These are phyloP conservation scores for Athalia circularis DNA, from an alignment of 2,888 invertebrate species.

Conservation along the genomic window DNA sequence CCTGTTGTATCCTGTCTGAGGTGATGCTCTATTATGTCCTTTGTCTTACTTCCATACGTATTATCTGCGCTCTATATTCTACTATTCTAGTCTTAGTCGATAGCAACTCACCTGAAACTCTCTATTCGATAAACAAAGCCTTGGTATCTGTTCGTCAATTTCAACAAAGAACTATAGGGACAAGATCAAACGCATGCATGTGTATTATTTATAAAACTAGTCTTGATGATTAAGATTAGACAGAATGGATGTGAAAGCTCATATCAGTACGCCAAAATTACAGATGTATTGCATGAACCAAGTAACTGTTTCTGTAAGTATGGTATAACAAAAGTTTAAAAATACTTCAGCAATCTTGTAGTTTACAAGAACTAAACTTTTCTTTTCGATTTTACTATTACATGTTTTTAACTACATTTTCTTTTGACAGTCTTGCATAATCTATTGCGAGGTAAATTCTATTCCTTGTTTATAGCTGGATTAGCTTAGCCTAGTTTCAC, in stretches of 20 bases:
- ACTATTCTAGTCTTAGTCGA: background rate
- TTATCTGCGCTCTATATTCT: background rate
- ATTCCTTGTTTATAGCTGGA: constrained; percentile 57
- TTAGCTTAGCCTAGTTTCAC: constrained; percentile 27
- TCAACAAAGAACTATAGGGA: background rate
- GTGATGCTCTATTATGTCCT: constrained; percentile 38
- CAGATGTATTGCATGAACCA: too few species aligned
- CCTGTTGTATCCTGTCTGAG: constrained; percentile 43
- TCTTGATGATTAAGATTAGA: too few species aligned
- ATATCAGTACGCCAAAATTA: too few species aligned
- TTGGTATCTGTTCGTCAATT: background rate
- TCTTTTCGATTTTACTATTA: constrained; percentile 1
- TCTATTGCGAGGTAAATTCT: constrained; percentile 68
- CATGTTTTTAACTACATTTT: constrained; percentile 48
- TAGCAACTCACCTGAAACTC: background rate
- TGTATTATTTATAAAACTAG: too few species aligned
- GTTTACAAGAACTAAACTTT: background rate
- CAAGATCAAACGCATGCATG: too few species aligned
- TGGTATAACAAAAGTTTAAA: too few species aligned
- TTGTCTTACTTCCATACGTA: background rate
- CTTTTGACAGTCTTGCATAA: constrained; percentile 69
- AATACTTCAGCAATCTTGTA: background rate
- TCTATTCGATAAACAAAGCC: background rate
- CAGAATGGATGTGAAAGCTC: too few species aligned
- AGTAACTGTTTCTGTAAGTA: too few species aligned